Evolutionary conservation across 1,140 invertebrate species (phyloP).

Genomic region (Sycobia sp.): DNA sequence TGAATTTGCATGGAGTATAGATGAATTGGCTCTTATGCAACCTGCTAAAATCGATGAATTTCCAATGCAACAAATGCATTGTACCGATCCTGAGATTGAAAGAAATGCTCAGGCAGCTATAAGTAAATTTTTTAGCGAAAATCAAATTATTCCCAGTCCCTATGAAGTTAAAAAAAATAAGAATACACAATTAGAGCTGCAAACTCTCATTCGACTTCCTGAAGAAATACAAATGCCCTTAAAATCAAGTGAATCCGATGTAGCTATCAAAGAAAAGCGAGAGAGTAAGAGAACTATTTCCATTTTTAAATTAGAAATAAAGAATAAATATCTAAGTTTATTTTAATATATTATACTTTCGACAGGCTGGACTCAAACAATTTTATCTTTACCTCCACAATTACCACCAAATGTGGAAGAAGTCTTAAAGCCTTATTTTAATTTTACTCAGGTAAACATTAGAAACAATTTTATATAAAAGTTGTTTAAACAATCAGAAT

Average conservation of each 20-base stretch:
- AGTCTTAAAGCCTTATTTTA: constrained; percentile 66
- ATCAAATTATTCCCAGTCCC: constrained; percentile 64
- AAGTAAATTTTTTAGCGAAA: constrained; percentile 61
- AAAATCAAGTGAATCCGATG: constrained; percentile 30
- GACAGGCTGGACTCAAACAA: constrained; percentile 66
- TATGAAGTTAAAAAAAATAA: constrained; percentile 44
- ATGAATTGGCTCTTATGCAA: constrained; percentile 61
- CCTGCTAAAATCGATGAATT: constrained; percentile 65
- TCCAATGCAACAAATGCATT: constrained; percentile 58
- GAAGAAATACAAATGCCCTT: constrained; percentile 33
- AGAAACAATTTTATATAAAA: neutral
- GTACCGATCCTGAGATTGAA: constrained; percentile 61
- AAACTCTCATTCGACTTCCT: constrained; percentile 15
- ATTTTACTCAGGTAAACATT: constrained; percentile 62
- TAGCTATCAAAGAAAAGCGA: constrained; percentile 41
- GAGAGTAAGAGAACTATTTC: constrained; percentile 43
- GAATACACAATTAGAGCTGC: constrained; percentile 34
- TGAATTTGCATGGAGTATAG: constrained; percentile 63
- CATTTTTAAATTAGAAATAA: neutral
- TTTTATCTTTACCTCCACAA: constrained; percentile 63
- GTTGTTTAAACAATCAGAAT: no score
- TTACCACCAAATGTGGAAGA: constrained; percentile 67
- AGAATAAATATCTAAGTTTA: constrained; percentile 9
- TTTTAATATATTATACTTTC: constrained; percentile 1
- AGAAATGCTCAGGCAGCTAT: constrained; percentile 63